These are phyloP conservation scores for Sarcophaga carnaria DNA, from an alignment of 2,888 invertebrate genomes.

Conservation along the genomic window DNA sequence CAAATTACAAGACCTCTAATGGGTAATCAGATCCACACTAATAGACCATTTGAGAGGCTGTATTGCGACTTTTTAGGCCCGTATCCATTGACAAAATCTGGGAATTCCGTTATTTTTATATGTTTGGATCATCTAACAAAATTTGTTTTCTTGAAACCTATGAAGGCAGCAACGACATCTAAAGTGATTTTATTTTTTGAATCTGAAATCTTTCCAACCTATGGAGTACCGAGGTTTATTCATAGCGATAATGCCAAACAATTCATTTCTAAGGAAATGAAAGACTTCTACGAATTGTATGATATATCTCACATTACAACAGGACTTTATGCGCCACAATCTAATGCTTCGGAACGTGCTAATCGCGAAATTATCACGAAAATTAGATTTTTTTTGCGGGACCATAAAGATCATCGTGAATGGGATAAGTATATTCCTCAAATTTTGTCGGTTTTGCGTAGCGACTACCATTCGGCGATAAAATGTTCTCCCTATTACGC, in stretches of 20 bases:
- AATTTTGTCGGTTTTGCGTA: slow-evolving; percentile 25
- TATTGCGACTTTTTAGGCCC: slow-evolving; percentile 44
- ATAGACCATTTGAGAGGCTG: slow-evolving; percentile 23
- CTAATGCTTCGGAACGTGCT: slow-evolving; percentile 61
- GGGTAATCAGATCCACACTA: slow-evolving; percentile 1
- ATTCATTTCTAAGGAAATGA: slow-evolving; percentile 49
- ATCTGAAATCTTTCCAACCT: slow-evolving; percentile 44
- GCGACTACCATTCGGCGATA: slow-evolving; percentile 43
- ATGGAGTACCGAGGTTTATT: slow-evolving; percentile 51
- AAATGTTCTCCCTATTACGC: slow-evolving; percentile 48
- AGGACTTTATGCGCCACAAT: slow-evolving; percentile 8
- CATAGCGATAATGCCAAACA: slow-evolving; percentile 62
- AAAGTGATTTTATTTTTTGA: slow-evolving; percentile 39
- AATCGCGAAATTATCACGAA: slow-evolving; percentile 48
- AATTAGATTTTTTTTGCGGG: slow-evolving; percentile 1
- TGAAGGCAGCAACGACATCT: slow-evolving; percentile 16
- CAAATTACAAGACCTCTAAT: neutral
- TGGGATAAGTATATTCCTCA: slow-evolving; percentile 25
- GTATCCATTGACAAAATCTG: neutral
- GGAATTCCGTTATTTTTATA: slow-evolving; percentile 18
- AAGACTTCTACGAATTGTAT: slow-evolving; percentile 23
- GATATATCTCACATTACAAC: slow-evolving; percentile 50
- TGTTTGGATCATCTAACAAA: slow-evolving; percentile 23
- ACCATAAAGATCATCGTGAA: neutral
- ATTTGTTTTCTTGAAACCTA: slow-evolving; percentile 17